These are phyloP conservation scores for Perca schrenkii DNA, from an alignment of 2,113 vertebrate species.

Conservation along the genomic window DNA sequence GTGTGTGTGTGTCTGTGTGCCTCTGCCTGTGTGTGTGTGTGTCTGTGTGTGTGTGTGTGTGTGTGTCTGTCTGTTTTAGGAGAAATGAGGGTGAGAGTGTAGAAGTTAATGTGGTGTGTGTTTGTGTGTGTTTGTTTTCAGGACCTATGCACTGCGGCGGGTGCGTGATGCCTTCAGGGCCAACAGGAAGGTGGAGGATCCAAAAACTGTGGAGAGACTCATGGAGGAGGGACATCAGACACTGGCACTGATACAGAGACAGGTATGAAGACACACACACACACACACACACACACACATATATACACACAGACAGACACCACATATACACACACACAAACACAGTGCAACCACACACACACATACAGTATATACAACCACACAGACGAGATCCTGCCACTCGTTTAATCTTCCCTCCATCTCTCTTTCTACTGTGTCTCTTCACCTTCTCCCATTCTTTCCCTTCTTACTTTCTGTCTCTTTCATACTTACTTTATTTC, in stretches of 20 bases:
- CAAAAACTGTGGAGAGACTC: conserved; percentile 85
- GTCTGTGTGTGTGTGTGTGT: not conserved
- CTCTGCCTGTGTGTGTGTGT: too few species aligned
- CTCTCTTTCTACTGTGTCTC: too few species aligned
- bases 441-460: too few species aligned
- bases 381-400: too few species aligned
- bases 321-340: not conserved
- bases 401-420: too few species aligned
- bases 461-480: too few species aligned
- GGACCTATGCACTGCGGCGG: conserved; percentile 91
- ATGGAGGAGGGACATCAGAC: conserved; percentile 86
- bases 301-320: conserved; percentile 18
- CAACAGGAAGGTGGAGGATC: conserved; percentile 88
- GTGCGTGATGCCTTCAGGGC: conserved; percentile 95
- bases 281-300: conserved; percentile 4
- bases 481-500: too few species aligned
- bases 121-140: conserved; percentile 61
- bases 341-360: not conserved
- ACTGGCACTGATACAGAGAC: conserved; percentile 90
- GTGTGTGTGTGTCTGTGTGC: too few species aligned
- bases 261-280: conserved; percentile 85
- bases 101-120: not conserved
- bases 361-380: not conserved
- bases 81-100: too few species aligned
- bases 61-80: not conserved